phyloP scores from a whole-genome alignment of 2,113 vertebrate genomes.

The Oryzias curvinotus region DNA sequence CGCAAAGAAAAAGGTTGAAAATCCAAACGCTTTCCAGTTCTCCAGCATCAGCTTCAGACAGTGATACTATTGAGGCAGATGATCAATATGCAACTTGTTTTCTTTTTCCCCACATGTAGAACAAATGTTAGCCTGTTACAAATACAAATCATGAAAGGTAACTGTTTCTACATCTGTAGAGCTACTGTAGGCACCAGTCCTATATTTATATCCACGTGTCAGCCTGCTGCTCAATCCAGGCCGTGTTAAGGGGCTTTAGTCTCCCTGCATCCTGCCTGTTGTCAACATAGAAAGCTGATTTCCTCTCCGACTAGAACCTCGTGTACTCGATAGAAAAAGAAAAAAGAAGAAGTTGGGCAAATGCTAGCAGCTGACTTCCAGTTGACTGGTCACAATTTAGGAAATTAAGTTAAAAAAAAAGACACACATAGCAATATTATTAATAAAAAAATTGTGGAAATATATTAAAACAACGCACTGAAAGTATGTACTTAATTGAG shows the following conservation, averaged over 20 bases:
- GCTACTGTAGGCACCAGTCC: slow-evolving; percentile 26
- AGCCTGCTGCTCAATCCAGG: slow-evolving; percentile 25
- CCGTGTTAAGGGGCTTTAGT: slow-evolving; percentile 53
- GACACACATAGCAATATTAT: background rate
- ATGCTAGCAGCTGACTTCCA: background rate
- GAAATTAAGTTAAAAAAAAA: background rate
- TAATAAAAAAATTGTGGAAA: background rate
- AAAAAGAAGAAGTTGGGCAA: background rate
- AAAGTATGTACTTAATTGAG: background rate
- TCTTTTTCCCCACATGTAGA: slow-evolving; percentile 18
- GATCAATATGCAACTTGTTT: background rate
- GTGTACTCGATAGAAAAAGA: background rate
- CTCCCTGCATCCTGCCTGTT: slow-evolving; percentile 17
- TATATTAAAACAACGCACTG: slow-evolving; percentile 12
- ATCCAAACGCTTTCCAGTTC: background rate
- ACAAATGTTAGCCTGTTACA: slow-evolving; percentile 7
- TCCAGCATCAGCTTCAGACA: slow-evolving; percentile 1
- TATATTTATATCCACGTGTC: slow-evolving; percentile 59
- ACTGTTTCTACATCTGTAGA: slow-evolving; percentile 6
- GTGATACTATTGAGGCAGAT: too few relatives aligned
- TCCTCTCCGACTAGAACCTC: slow-evolving; percentile 30
- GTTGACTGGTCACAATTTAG: background rate
- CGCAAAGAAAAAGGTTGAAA: background rate
- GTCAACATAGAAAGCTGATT: slow-evolving; percentile 31
- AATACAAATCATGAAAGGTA: slow-evolving; percentile 21